These are phyloP conservation scores for Oasisia sp. DNA, from an alignment of 2,888 invertebrate species.

Conservation along the genomic window DNA sequence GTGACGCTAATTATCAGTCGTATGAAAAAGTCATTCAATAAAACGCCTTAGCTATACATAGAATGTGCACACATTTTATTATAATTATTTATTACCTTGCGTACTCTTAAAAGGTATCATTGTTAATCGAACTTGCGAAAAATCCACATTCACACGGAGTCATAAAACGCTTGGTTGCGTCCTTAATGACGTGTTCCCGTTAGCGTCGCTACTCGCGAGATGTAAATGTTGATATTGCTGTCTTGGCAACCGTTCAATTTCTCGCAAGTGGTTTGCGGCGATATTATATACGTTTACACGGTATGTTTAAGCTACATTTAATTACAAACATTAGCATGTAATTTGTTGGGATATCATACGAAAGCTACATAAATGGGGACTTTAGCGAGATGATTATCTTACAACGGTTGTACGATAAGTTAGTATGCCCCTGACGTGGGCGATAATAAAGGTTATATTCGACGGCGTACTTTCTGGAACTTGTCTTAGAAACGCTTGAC, in stretches of 20 bases:
- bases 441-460: background rate
- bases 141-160: too few relatives aligned
- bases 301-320: background rate
- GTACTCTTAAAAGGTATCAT: too few relatives aligned
- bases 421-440: background rate
- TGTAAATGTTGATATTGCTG: background rate
- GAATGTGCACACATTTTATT: too few relatives aligned
- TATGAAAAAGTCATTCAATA: too few relatives aligned
- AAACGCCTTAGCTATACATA: too few relatives aligned
- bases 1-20: too few relatives aligned
- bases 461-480: background rate
- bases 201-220: background rate
- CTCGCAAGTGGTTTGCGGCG: background rate
- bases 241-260: constrained; percentile 6
- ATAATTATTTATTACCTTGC: too few relatives aligned
- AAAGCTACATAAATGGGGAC: background rate
- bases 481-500: background rate
- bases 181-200: background rate
- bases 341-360: background rate
- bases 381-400: background rate
- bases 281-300: background rate
- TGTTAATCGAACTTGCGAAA: too few relatives aligned
- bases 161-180: background rate
- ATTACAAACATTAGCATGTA: background rate
- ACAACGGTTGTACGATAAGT: background rate